Evolutionary conservation across 2,113 vertebrate species (phyloP).

Genomic region (Taxidea taxus): DNA sequence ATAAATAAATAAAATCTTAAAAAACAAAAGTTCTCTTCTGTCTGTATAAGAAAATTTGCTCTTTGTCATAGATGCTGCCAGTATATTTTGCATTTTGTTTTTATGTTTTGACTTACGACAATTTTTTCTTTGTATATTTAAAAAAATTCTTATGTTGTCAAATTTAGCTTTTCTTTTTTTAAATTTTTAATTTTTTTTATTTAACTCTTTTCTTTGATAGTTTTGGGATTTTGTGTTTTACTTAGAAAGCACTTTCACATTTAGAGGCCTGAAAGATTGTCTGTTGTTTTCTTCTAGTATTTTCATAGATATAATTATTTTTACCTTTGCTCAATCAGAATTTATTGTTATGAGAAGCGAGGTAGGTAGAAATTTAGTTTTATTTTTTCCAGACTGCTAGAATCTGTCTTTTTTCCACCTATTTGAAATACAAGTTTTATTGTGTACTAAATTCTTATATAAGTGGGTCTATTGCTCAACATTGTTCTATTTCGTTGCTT

Average conservation of each 20-base stretch:
- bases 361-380: background rate
- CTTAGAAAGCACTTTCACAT: background rate
- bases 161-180: background rate
- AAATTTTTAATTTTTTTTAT: no score
- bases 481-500: background rate
- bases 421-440: background rate
- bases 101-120: background rate
- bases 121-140: background rate
- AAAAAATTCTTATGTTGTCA: background rate
- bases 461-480: background rate
- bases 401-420: background rate
- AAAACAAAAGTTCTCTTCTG: background rate
- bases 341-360: background rate
- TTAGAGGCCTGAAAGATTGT: background rate
- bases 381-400: background rate
- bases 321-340: constrained; percentile 32
- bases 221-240: background rate
- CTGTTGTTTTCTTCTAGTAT: background rate
- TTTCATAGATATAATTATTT: background rate
- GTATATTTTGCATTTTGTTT: background rate
- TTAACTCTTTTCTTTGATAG: background rate
- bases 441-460: background rate
- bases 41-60: background rate
- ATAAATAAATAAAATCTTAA: no score
- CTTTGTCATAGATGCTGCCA: background rate